A percentile compares a stretch with the other conserved stretches of the same genome.
phyloP scores from a whole-genome alignment of 2,888 invertebrate genomes.

The Mongoloraphidia duomilia region DNA sequence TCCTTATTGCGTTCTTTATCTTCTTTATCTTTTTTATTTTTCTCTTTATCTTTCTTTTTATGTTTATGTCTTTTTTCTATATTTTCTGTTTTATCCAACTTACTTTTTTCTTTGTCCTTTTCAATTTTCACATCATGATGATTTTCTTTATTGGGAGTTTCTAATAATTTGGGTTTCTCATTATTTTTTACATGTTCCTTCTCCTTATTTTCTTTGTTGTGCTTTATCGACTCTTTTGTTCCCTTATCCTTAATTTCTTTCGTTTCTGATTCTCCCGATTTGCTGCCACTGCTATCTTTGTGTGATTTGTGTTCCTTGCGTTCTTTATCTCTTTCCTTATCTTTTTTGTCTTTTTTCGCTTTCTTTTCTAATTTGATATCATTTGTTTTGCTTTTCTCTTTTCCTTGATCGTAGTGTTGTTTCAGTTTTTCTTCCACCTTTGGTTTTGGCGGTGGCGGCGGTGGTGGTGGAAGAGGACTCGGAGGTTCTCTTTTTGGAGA shows the following conservation, averaged over 20 bases:
- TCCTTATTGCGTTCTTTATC: conserved; percentile 27
- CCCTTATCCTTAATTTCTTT: conserved; percentile 23
- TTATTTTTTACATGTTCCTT: conserved; percentile 33
- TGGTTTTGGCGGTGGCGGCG: conserved; percentile 13
- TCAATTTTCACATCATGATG: conserved; percentile 19
- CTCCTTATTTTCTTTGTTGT: conserved; percentile 38
- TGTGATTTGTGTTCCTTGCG: conserved; percentile 29
- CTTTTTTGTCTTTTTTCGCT: conserved; percentile 42
- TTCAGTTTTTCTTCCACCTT: conserved; percentile 8
- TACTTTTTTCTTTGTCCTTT: conserved; percentile 22
- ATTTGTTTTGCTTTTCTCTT: conserved; percentile 8
- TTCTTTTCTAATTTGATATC: conserved; percentile 33
- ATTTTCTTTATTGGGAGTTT: conserved; percentile 17
- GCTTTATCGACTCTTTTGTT: conserved; percentile 30
- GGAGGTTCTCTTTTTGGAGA: conserved; percentile 14
- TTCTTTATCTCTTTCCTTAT: conserved; percentile 47
- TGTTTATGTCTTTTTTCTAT: conserved; percentile 32
- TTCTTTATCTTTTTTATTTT: conserved; percentile 40
- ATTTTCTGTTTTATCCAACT: conserved; percentile 26
- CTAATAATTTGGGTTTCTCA: conserved; percentile 25
- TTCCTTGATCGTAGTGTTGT: conserved; percentile 6
- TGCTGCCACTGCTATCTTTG: conserved; percentile 20
- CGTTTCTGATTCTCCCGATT: conserved; percentile 15
- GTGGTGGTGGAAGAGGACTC: conserved; percentile 23
- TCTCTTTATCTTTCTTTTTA: conserved; percentile 34